These are phyloP conservation scores for Chlorodrepanis virens DNA, from an alignment of 2,113 vertebrate genomes.

Conservation along the genomic window DNA sequence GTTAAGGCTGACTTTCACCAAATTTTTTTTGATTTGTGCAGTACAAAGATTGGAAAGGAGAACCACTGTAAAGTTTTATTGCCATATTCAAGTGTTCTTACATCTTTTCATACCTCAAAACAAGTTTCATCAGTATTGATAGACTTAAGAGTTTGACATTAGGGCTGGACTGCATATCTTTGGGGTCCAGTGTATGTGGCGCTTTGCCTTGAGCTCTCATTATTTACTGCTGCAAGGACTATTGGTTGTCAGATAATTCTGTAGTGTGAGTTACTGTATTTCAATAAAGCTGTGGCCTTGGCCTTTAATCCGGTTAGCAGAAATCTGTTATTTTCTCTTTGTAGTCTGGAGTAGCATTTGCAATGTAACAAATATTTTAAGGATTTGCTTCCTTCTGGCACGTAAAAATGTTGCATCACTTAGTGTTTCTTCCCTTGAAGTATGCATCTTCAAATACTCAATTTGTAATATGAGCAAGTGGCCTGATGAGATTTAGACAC, in stretches of 20 bases:
- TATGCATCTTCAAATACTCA: not conserved
- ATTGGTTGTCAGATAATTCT: constrained; percentile 28
- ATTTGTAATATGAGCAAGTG: not conserved
- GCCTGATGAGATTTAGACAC: not conserved
- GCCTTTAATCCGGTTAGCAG: not conserved
- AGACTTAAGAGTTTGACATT: not conserved
- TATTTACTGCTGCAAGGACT: constrained; percentile 35
- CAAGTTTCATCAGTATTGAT: not conserved
- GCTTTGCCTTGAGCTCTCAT: not conserved
- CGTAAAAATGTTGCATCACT: not conserved
- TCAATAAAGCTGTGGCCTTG: constrained; percentile 42
- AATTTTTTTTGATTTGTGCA: not conserved
- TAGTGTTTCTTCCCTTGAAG: not conserved
- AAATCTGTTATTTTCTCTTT: not conserved
- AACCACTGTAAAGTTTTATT: not conserved
- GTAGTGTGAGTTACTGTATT: constrained; percentile 29
- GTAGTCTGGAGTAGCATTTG: not conserved
- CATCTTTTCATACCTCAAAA: not conserved
- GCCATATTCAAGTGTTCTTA: not conserved
- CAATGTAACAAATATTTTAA: not conserved
- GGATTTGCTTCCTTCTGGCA: not conserved
- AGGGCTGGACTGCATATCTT: not conserved
- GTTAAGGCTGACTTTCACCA: not conserved
- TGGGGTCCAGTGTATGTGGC: not conserved
- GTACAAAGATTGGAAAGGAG: not conserved